Conservation (phyloP, 2,888 invertebrate genomes). For the Spicauda simplicius region DNA sequence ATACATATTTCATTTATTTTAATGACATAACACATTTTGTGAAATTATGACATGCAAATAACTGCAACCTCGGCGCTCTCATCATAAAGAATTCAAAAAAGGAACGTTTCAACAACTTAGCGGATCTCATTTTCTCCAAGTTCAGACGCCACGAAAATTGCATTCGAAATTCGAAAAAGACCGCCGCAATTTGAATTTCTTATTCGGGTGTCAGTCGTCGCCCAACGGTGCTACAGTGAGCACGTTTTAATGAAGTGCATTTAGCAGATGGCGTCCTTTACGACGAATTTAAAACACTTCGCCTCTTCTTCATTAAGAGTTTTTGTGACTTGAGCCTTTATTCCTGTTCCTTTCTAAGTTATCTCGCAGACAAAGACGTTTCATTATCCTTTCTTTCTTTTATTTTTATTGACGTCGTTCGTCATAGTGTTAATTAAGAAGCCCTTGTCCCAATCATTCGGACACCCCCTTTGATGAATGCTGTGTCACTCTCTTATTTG, state of each 20-base stretch:
- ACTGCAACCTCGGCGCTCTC: slow-evolving; percentile 12
- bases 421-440: slow-evolving; percentile 48
- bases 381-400: slow-evolving; percentile 64
- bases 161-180: slow-evolving; percentile 64
- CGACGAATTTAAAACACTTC: slow-evolving; percentile 69
- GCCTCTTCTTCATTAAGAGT: slow-evolving; percentile 60
- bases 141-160: slow-evolving; percentile 53
- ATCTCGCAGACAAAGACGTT: slow-evolving; percentile 65
- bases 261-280: slow-evolving; percentile 63
- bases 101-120: slow-evolving; percentile 32
- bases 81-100: slow-evolving; percentile 25
- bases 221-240: slow-evolving; percentile 57
- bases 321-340: slow-evolving; percentile 47
- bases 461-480: slow-evolving; percentile 40
- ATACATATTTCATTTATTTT: slow-evolving; percentile 6
- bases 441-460: slow-evolving; percentile 42
- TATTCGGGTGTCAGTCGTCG: slow-evolving; percentile 60
- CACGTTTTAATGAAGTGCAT: slow-evolving; percentile 74
- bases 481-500: slow-evolving; percentile 15
- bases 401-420: slow-evolving; percentile 50
- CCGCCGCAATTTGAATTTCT: slow-evolving; percentile 67
- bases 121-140: slow-evolving; percentile 35
- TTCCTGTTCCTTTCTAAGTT: slow-evolving; percentile 48
- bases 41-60: slow-evolving; percentile 12
- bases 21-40: not conserved